Percentiles rank a stretch among this genome's conserved stretches.
Conservation (phyloP, 1,140 invertebrate genomes). For the Drosophila malerkotliana region DNA sequence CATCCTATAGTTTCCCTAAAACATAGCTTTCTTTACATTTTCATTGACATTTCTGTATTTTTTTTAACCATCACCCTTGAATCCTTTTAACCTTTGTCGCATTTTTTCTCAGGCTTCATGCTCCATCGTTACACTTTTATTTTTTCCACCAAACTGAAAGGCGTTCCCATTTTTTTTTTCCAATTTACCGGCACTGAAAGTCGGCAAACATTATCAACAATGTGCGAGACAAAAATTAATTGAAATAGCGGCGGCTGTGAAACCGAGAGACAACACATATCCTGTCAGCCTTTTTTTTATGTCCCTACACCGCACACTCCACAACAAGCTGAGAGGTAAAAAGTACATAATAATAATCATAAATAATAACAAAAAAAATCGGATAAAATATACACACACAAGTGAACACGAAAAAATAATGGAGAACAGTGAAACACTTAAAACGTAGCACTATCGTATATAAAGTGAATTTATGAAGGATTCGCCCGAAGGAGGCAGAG, state of each 20-base stretch:
- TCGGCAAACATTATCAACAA: slow-evolving; percentile 57
- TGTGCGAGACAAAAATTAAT: slow-evolving; percentile 66
- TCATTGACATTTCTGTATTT: too few species aligned
- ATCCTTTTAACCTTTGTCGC: neutral
- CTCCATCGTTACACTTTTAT: neutral
- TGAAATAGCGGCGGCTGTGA: slow-evolving; percentile 58
- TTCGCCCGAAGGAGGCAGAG: neutral
- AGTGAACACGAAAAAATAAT: slow-evolving; percentile 3
- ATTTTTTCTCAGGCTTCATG: neutral
- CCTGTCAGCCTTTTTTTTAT: neutral
- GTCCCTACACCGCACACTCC: neutral
- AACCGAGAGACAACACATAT: slow-evolving; percentile 33
- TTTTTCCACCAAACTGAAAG: neutral
- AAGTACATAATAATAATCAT: slow-evolving; percentile 50
- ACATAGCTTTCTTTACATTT: too few species aligned
- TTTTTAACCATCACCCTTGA: neutral
- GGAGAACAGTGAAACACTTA: slow-evolving; percentile 5
- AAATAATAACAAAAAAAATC: slow-evolving; percentile 31
- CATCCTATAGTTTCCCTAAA: too few species aligned
- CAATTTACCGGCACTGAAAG: neutral
- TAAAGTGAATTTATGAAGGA: slow-evolving; percentile 8
- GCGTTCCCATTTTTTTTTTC: neutral
- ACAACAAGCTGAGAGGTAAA: slow-evolving; percentile 6
- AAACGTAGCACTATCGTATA: slow-evolving; percentile 15
- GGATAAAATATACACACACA: neutral